Percentiles rank a stretch among this genome's conserved stretches.
phyloP scores from a whole-genome alignment of 92 coral and sea anemone genomes.

The Galaxea fascicularis region DNA sequence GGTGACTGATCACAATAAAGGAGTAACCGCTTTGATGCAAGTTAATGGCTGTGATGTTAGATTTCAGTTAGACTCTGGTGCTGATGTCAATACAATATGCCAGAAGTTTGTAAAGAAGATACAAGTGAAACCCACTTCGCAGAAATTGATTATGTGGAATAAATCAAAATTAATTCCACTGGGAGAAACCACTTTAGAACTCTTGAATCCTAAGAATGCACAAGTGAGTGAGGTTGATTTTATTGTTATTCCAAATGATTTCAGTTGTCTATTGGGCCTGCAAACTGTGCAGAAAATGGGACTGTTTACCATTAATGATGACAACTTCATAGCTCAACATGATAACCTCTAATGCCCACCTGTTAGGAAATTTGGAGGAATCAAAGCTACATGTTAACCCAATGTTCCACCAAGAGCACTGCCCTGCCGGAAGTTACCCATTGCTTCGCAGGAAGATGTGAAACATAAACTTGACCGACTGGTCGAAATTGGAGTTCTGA shows the following conservation, averaged over 20 bases:
- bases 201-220: constrained; percentile 4
- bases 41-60: constrained; percentile 48
- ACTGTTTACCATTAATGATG: constrained; percentile 44
- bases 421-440: constrained; percentile 49
- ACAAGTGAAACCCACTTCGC: constrained; percentile 35
- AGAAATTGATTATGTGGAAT: constrained; percentile 44
- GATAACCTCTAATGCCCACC: constrained; percentile 11
- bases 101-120: constrained; percentile 20
- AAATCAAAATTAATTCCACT: constrained; percentile 35
- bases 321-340: constrained; percentile 48
- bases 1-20: neutral
- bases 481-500: constrained; percentile 54
- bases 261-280: constrained; percentile 39
- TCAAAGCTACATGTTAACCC: constrained; percentile 31
- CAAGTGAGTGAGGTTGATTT: constrained; percentile 36
- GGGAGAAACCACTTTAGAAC: too few relatives aligned
- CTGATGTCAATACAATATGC: constrained; percentile 48
- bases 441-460: constrained; percentile 53
- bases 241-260: constrained; percentile 49
- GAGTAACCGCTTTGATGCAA: constrained; percentile 30
- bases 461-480: constrained; percentile 52
- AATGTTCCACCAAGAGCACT: constrained; percentile 47
- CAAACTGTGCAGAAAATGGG: constrained; percentile 59
- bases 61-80: constrained; percentile 54
- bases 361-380: constrained; percentile 62